Evolutionary conservation across 2,113 vertebrate species (phyloP).

Genomic region (Plecotus auritus): DNA sequence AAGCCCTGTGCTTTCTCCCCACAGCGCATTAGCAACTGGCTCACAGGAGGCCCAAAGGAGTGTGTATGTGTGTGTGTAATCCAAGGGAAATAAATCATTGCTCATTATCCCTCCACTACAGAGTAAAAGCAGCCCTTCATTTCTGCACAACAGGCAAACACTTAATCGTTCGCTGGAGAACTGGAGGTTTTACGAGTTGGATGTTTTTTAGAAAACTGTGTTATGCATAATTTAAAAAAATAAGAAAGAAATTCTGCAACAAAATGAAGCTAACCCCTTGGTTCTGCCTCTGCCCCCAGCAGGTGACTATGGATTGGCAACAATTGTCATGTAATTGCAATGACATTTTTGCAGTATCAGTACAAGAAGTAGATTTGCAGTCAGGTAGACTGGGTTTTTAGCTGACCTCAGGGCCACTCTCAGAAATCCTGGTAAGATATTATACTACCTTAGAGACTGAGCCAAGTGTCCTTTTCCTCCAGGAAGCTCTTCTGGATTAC

Average conservation of each 20-base stretch:
- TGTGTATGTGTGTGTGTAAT: constrained; percentile 50
- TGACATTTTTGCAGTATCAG: background rate
- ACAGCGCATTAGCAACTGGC: constrained; percentile 69
- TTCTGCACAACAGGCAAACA: constrained; percentile 75
- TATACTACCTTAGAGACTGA: background rate
- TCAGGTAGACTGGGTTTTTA: background rate
- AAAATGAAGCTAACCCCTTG: constrained; percentile 46
- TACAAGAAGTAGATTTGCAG: background rate
- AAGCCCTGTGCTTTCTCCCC: constrained; percentile 43
- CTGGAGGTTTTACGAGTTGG: constrained; percentile 72
- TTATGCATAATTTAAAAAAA: constrained; percentile 58
- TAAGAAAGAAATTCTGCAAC: constrained; percentile 66
- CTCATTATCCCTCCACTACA: constrained; percentile 78
- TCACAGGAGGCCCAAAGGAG: constrained; percentile 61
- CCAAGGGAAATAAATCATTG: constrained; percentile 83
- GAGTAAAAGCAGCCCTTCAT: constrained; percentile 79
- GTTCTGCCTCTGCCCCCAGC: background rate
- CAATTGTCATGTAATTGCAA: background rate
- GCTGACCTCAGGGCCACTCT: background rate
- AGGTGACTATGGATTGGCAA: background rate
- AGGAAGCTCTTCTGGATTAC: background rate
- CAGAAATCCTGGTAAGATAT: background rate
- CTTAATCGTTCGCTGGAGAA: constrained; percentile 76
- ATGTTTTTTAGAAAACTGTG: constrained; percentile 74
- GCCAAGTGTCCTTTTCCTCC: background rate